Conservation (phyloP, 2,888 invertebrate genomes). For the Stenoptilia bipunctidactyla region DNA sequence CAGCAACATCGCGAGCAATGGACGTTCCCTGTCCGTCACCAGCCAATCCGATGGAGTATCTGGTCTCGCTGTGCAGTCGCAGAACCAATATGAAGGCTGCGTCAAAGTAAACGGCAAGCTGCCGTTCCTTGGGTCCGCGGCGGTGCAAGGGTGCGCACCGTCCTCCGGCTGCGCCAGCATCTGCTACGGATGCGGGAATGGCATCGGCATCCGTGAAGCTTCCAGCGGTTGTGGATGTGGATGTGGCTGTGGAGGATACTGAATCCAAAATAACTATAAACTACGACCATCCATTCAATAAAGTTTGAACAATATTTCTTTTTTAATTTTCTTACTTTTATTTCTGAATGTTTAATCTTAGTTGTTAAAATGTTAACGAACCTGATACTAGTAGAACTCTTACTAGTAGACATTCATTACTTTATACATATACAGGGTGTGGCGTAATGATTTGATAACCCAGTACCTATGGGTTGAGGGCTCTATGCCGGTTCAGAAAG, state of each 20-base stretch:
- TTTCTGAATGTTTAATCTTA: no score
- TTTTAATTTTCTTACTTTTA: no score
- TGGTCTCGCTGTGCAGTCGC: not conserved
- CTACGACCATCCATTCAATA: no score
- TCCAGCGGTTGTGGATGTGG: not conserved
- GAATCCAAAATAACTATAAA: no score
- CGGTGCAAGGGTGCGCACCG: not conserved
- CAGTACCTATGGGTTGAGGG: no score
- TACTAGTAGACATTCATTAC: no score
- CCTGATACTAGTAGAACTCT: no score
- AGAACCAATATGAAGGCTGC: not conserved
- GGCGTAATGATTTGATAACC: no score
- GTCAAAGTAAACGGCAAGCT: not conserved
- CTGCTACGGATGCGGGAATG: not conserved
- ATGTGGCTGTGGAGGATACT: not conserved
- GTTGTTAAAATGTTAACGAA: no score
- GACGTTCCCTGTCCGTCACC: not conserved
- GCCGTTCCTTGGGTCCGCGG: not conserved
- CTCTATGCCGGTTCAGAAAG: no score
- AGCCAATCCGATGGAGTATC: not conserved
- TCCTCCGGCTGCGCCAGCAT: not conserved
- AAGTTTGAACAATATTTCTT: no score
- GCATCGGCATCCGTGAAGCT: not conserved
- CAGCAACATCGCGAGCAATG: not conserved
- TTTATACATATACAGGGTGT: no score